phyloP scores from a whole-genome alignment of 1,140 invertebrate genomes.

The Drosophila seguyi region DNA sequence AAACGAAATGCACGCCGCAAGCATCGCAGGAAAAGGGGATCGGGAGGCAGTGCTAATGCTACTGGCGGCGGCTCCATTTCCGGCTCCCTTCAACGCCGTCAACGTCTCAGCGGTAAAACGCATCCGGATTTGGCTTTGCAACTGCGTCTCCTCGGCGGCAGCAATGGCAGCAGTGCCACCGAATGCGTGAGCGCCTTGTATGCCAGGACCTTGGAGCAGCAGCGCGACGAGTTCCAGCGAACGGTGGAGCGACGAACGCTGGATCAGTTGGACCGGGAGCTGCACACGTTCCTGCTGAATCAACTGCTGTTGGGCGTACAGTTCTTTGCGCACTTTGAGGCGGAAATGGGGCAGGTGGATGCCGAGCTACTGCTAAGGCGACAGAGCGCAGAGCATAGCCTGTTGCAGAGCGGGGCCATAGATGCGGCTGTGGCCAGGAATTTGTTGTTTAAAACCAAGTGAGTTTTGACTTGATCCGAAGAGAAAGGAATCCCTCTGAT shows the following conservation, averaged over 20 bases:
- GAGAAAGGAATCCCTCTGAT: too few relatives aligned
- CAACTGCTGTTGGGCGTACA: slow-evolving; percentile 91
- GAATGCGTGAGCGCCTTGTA: slow-evolving; percentile 58
- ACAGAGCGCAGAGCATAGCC: slow-evolving; percentile 86
- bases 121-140: slow-evolving; percentile 39
- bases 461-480: not conserved
- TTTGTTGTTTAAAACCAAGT: slow-evolving; percentile 68
- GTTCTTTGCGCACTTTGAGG: slow-evolving; percentile 92
- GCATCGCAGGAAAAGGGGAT: slow-evolving; percentile 26
- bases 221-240: slow-evolving; percentile 64
- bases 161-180: slow-evolving; percentile 68
- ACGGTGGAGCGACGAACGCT: slow-evolving; percentile 85
- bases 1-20: slow-evolving; percentile 64
- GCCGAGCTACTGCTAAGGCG: slow-evolving; percentile 58
- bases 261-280: slow-evolving; percentile 87
- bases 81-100: slow-evolving; percentile 16
- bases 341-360: slow-evolving; percentile 71
- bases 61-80: not conserved
- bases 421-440: slow-evolving; percentile 86
- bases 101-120: slow-evolving; percentile 1
- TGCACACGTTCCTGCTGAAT: slow-evolving; percentile 90
- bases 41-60: not conserved
- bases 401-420: slow-evolving; percentile 88
- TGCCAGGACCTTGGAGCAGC: slow-evolving; percentile 58
- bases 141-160: slow-evolving; percentile 61